phyloP scores from a whole-genome alignment of 2,113 vertebrate genomes.

The Sturnus vulgaris region DNA sequence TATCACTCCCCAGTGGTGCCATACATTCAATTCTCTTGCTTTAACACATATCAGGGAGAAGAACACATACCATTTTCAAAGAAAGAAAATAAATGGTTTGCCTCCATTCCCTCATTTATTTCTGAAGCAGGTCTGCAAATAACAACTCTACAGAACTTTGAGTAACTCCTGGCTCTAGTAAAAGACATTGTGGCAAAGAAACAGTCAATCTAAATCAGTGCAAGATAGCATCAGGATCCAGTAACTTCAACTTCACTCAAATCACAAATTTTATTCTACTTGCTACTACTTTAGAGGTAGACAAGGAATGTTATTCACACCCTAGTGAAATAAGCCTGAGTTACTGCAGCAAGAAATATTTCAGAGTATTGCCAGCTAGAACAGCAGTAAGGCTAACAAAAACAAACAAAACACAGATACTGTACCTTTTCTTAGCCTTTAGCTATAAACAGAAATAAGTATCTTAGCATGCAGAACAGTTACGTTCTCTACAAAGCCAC shows the following conservation, averaged over 20 bases:
- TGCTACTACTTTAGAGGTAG: not conserved
- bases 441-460: not conserved
- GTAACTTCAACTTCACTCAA: not conserved
- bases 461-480: not conserved
- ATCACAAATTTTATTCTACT: not conserved
- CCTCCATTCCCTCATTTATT: not conserved
- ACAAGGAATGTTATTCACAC: not conserved
- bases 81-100: not conserved
- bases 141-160: not conserved
- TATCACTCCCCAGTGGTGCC: not conserved
- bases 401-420: not conserved
- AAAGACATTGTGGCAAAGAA: not conserved
- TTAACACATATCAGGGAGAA: not conserved
- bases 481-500: not conserved
- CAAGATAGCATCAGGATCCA: not conserved
- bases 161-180: not conserved
- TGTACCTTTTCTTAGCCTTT: not conserved
- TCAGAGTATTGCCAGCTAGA: not conserved
- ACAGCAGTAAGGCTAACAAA: not conserved
- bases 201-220: not conserved
- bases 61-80: not conserved
- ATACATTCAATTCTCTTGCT: not conserved
- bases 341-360: not conserved
- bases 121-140: not conserved
- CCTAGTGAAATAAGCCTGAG: not conserved